phyloP scores from a whole-genome alignment of 2,888 invertebrate genomes.

The Eubasilissa splendida region DNA sequence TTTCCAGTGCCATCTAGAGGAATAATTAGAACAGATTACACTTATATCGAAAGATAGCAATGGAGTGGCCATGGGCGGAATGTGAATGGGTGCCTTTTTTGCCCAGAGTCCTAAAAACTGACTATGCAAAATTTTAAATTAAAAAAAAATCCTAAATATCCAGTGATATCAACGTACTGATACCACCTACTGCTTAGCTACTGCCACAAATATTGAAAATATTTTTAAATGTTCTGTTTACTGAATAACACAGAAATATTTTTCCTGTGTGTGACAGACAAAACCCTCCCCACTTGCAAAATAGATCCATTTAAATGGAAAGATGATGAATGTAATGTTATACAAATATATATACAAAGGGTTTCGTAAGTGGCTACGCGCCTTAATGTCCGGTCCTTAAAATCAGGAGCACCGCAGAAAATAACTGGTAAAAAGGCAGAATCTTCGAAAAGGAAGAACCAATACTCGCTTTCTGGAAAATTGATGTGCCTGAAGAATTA shows the following conservation, averaged over 20 bases:
- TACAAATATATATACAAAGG: slow-evolving; percentile 41
- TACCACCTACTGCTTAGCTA: no score
- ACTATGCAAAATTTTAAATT: no score
- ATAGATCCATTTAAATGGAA: slow-evolving; percentile 37
- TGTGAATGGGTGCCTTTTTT: no score
- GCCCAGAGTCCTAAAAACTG: no score
- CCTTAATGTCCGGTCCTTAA: slow-evolving; percentile 32
- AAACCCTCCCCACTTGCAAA: slow-evolving; percentile 24
- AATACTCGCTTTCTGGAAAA: no score
- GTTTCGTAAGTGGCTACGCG: slow-evolving; percentile 35
- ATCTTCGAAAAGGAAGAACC: background rate
- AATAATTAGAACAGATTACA: no score
- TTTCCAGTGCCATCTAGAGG: no score
- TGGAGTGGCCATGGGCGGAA: no score
- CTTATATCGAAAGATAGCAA: no score
- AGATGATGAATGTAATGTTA: slow-evolving; percentile 45
- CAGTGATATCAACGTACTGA: no score
- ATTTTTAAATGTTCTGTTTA: slow-evolving; percentile 17
- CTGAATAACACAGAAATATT: background rate
- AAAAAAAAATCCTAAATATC: no score
- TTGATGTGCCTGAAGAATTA: no score
- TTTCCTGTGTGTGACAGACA: slow-evolving; percentile 25
- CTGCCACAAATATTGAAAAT: background rate
- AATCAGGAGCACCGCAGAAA: background rate
- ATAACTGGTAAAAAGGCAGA: background rate